Evolutionary conservation across 2,888 invertebrate genomes (phyloP).

Genomic region (Stenolophus ochropezus): DNA sequence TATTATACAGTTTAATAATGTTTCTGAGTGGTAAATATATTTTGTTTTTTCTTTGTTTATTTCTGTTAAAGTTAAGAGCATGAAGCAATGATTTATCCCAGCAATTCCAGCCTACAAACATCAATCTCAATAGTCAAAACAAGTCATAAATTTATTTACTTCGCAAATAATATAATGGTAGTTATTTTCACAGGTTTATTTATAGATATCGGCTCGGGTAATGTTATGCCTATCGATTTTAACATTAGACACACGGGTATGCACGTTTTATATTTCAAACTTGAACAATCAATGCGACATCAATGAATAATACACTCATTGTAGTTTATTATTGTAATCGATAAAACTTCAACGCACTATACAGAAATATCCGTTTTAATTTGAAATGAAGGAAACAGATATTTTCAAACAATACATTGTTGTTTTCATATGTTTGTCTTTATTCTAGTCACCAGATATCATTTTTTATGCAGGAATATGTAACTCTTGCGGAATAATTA

Average conservation of each 20-base stretch:
- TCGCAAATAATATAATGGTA: constrained; percentile 9
- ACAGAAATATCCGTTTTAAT: not conserved
- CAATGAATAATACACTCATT: constrained; percentile 46
- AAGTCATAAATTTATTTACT: constrained; percentile 4
- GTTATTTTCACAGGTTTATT: constrained; percentile 46
- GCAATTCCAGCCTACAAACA: not conserved
- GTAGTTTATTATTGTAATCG: constrained; percentile 16
- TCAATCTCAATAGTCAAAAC: constrained; percentile 15
- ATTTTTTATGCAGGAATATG: too few relatives aligned
- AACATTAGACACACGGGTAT: constrained; percentile 46
- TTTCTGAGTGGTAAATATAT: too few relatives aligned
- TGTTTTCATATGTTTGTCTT: too few relatives aligned
- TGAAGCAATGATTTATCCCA: not conserved
- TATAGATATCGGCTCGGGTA: constrained; percentile 30
- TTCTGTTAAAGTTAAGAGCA: not conserved
- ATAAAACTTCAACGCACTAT: not conserved
- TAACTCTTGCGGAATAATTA: too few relatives aligned
- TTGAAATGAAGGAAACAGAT: too few relatives aligned
- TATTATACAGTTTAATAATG: too few relatives aligned
- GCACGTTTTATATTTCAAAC: constrained; percentile 44
- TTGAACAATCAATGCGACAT: constrained; percentile 47
- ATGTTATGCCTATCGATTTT: constrained; percentile 46
- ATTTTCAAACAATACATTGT: too few relatives aligned
- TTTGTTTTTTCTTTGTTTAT: not conserved
- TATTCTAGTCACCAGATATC: too few relatives aligned